Percentiles rank a stretch among this genome's conserved stretches.
phyloP scores from a whole-genome alignment of 2,888 invertebrate genomes.

The Monoplex corrugatus region DNA sequence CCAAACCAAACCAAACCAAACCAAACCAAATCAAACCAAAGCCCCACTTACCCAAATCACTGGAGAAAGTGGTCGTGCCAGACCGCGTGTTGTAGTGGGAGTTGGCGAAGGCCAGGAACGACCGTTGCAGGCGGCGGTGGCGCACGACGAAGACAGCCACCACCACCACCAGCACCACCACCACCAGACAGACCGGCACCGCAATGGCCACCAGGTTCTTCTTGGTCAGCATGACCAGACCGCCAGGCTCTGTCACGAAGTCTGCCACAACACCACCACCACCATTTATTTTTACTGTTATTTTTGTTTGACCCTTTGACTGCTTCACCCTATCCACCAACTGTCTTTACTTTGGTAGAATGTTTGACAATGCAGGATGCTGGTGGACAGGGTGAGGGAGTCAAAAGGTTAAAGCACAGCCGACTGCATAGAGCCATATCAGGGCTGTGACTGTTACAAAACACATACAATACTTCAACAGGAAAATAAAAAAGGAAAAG shows the following conservation, averaged over 20 bases:
- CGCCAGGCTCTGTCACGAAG: not conserved
- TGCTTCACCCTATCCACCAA: no score
- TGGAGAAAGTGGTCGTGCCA: slow-evolving; percentile 91
- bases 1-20: not conserved
- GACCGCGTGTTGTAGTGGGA: slow-evolving; percentile 93
- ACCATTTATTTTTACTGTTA: not conserved
- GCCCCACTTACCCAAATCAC: slow-evolving; percentile 82
- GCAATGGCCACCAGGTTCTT: slow-evolving; percentile 82
- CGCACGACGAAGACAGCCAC: slow-evolving; percentile 87
- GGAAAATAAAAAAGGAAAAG: no score
- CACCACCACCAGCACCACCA: slow-evolving; percentile 84
- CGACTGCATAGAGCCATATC: no score
- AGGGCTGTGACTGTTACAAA: no score
- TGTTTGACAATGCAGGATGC: no score
- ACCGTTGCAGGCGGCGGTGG: slow-evolving; percentile 88
- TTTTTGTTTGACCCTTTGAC: not conserved
- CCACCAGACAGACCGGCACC: slow-evolving; percentile 84
- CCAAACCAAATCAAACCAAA: slow-evolving; percentile 72
- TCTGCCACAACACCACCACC: not conserved
- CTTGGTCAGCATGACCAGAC: slow-evolving; percentile 43
- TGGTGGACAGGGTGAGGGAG: no score
- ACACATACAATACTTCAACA: no score
- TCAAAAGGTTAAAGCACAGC: no score
- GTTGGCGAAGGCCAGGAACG: slow-evolving; percentile 91
- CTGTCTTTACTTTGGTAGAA: no score